phyloP scores from a whole-genome alignment of 2,113 vertebrate species.

The Semnornis frantzii region DNA sequence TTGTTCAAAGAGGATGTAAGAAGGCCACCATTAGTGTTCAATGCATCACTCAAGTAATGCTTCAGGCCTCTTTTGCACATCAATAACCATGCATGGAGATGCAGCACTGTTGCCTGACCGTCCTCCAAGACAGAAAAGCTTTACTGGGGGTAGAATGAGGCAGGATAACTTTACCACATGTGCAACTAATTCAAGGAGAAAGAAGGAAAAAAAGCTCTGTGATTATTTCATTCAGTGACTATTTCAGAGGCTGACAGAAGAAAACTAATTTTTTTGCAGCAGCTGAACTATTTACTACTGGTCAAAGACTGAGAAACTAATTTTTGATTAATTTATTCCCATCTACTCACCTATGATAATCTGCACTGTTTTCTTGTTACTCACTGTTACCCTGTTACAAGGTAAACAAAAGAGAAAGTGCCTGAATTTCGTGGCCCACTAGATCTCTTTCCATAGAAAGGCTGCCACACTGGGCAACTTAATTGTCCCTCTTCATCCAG shows the following conservation, averaged over 20 bases:
- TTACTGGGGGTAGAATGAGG: neutral
- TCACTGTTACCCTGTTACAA: no score
- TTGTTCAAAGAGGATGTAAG: neutral
- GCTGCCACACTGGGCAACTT: neutral
- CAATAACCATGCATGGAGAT: neutral
- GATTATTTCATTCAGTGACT: neutral
- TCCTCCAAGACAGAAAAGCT: neutral
- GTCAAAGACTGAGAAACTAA: neutral
- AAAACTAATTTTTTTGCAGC: constrained; percentile 1
- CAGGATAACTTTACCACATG: neutral
- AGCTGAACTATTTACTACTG: neutral
- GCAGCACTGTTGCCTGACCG: neutral
- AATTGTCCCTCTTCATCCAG: neutral
- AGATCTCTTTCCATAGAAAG: neutral
- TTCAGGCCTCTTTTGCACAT: neutral
- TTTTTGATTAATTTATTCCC: neutral
- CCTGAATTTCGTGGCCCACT: neutral
- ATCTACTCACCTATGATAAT: neutral
- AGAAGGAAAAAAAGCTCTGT: neutral
- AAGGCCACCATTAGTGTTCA: neutral
- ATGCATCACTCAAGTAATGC: neutral
- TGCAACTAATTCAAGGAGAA: neutral
- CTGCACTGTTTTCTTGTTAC: no score
- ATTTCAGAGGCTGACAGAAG: neutral
- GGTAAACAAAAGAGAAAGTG: constrained; percentile 3